These are phyloP conservation scores for Lepidothrix coronata DNA, from an alignment of 2,113 vertebrate species.

Conservation along the genomic window DNA sequence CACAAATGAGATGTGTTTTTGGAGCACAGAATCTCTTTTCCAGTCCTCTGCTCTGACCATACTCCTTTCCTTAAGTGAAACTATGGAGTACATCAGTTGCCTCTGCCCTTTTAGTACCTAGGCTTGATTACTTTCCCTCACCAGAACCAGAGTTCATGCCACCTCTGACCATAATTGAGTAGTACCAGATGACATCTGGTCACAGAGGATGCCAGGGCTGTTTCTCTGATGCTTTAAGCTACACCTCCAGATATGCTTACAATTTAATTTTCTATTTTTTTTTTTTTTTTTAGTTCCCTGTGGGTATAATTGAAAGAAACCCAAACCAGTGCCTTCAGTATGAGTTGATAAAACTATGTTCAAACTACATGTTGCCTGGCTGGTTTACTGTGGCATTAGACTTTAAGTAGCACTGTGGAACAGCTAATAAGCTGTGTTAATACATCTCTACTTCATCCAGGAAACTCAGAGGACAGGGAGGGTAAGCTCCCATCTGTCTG, in stretches of 20 bases:
- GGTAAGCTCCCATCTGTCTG: conserved; percentile 29
- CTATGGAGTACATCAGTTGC: rapidly evolving
- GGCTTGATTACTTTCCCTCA: background rate
- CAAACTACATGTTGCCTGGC: background rate
- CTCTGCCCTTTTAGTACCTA: background rate
- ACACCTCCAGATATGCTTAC: rapidly evolving
- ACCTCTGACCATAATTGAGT: background rate
- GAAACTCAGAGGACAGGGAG: conserved; percentile 24
- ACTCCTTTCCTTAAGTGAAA: background rate
- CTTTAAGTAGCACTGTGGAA: background rate
- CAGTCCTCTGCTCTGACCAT: background rate
- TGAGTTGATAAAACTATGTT: background rate
- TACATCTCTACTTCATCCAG: background rate
- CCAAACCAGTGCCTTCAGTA: rapidly evolving
- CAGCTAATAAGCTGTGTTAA: background rate
- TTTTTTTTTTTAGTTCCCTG: background rate
- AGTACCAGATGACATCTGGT: background rate
- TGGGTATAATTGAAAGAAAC: background rate
- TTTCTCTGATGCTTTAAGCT: background rate
- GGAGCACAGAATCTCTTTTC: background rate
- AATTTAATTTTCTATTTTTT: background rate
- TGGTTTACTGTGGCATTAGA: background rate
- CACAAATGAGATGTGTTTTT: background rate
- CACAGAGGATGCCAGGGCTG: rapidly evolving
- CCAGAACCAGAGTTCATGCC: background rate